phyloP scores from a whole-genome alignment of 2,797 vertebrate species.

The Spea hammondii region DNA sequence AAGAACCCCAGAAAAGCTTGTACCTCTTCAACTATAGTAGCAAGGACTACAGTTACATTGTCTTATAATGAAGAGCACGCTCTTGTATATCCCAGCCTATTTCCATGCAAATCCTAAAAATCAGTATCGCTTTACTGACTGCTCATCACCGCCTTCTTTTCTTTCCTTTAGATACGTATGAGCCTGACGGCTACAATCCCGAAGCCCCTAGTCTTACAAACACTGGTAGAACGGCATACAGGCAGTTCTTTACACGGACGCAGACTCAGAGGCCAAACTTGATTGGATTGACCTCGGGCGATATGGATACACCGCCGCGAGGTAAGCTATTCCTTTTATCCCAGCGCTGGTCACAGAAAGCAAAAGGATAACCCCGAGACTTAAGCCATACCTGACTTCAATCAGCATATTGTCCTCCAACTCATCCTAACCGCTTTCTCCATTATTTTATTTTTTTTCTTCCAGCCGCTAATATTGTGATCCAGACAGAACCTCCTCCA shows the following conservation, averaged over 20 bases:
- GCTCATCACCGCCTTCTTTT: background rate
- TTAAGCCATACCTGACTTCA: background rate
- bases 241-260: constrained; percentile 93
- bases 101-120: background rate
- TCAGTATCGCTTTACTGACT: background rate
- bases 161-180: constrained; percentile 83
- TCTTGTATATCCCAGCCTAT: background rate
- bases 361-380: too few species aligned
- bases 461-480: constrained; percentile 93
- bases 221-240: constrained; percentile 84
- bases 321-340: constrained; percentile 66
- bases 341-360: too few species aligned
- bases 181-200: constrained; percentile 97
- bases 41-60: too few species aligned
- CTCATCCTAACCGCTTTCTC: background rate
- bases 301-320: constrained; percentile 88
- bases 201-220: constrained; percentile 94
- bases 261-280: constrained; percentile 94
- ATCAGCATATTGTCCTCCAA: background rate
- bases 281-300: constrained; percentile 90
- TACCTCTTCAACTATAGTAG: background rate
- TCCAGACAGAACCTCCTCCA: constrained; percentile 85
- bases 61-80: too few species aligned
- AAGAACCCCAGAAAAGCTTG: background rate
- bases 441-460: constrained; percentile 32